phyloP scores from a whole-genome alignment of 2,113 vertebrate genomes.

The Cyanoliseus patagonus region DNA sequence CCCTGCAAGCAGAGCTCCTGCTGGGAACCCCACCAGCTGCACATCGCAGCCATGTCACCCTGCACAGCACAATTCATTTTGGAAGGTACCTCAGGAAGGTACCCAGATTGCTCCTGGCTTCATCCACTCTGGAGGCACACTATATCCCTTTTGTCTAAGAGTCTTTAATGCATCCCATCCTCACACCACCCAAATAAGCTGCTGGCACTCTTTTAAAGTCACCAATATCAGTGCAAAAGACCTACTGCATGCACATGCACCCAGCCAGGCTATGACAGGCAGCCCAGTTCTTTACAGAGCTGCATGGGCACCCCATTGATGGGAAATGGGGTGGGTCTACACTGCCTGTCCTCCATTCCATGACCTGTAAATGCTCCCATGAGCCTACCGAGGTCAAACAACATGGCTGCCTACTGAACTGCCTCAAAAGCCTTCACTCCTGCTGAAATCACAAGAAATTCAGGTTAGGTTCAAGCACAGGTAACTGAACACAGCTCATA shows the following conservation, averaged over 20 bases:
- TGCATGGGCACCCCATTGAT: fast-evolving
- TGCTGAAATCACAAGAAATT: background rate
- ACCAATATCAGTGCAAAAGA: fast-evolving
- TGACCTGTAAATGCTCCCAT: background rate
- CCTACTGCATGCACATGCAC: background rate
- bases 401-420: background rate
- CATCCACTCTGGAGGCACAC: background rate
- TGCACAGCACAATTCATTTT: fast-evolving
- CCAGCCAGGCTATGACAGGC: background rate
- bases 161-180: fast-evolving
- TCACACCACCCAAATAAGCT: background rate
- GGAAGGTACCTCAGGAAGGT: background rate
- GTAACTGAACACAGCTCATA: fast-evolving
- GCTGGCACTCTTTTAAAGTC: background rate
- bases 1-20: background rate
- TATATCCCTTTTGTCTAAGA: background rate
- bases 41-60: fast-evolving
- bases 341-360: background rate
- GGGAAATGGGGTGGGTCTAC: background rate
- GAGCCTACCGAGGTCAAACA: background rate
- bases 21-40: fast-evolving
- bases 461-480: background rate
- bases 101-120: background rate
- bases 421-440: background rate
- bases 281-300: background rate